Percentiles rank a stretch among this genome's conserved stretches.
Evolutionary conservation across 2,113 vertebrate genomes (phyloP).

Genomic region (Phrynosoma blainvillii): DNA sequence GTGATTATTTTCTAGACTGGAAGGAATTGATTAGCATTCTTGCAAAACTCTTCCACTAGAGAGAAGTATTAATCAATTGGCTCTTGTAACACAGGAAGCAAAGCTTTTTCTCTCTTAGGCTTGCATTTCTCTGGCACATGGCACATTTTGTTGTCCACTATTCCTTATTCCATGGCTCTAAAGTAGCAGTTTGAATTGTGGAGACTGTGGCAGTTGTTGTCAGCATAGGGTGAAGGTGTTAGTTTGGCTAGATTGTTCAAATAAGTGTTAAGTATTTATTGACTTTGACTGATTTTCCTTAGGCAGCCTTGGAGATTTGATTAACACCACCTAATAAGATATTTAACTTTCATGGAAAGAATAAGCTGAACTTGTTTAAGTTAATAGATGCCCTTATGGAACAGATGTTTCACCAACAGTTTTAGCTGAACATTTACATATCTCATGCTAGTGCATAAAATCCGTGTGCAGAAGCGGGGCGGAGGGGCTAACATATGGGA

Average conservation of each 20-base stretch:
- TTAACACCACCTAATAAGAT: neutral
- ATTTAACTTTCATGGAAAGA: neutral
- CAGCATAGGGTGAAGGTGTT: neutral
- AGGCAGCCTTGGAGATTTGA: neutral
- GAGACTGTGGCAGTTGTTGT: accelerated
- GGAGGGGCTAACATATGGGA: no score
- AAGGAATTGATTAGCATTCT: no score
- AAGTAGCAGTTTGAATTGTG: neutral
- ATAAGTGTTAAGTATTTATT: neutral
- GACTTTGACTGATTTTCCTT: neutral
- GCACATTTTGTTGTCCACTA: neutral
- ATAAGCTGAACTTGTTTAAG: neutral
- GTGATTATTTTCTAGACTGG: no score
- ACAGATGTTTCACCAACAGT: neutral
- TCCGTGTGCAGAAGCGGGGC: no score
- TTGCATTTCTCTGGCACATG: neutral
- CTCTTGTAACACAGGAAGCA: neutral
- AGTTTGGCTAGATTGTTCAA: neutral
- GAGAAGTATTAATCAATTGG: no score
- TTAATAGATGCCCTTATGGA: neutral
- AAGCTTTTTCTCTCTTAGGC: neutral
- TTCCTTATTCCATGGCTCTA: neutral
- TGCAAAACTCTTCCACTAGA: no score
- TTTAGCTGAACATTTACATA: neutral
- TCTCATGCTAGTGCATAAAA: neutral